Evolutionary conservation across 1,140 invertebrate species (phyloP), one percentile per base, ranked within the genome.

Genomic region (Homalodisca vitripennis): DNA sequence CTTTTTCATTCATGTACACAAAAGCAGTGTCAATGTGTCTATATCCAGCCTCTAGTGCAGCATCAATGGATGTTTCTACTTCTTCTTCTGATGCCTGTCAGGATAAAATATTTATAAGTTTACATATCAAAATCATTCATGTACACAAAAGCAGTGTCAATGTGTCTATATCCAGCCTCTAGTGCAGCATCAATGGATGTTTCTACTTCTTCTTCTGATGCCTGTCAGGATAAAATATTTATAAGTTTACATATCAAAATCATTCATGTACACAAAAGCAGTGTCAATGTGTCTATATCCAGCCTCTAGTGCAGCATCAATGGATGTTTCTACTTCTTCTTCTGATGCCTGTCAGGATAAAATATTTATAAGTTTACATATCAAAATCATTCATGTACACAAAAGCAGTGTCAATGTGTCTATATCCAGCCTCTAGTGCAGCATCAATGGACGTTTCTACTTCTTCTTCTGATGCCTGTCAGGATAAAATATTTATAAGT

Each of bases 261-360:
- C 83, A 62, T 80, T 83, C 51, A 74, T 71, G 73, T 84, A 84
- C 22, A 76, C 72, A 66, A 73, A 79, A 17, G 82, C 83, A 27
- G 80, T 82, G 72, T 84, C 83, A 46, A 84, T 79, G 71, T 79
- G 80, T 14, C 83, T 77, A 67, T 84, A 84, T 1, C 83, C 83
- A 27, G 74, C 70, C 29, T 82, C 77, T 63, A 84, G 69, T 14
- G 83, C 83, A 10, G 69, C 66, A 67, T 79, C 76, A 0, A 84
- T 74, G 3, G 78, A 78, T 31, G 78, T 73, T 72, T 83, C 71
- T 12, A 77, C 67, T 60, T 75, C 74, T 20, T 73, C 74, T 24
- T 67, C 66, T 13, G 34, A 53, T 24, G 73, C 70, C 75, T 75
- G 66, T 31, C 66, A 41, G 34, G 6, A 10, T 41, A 10, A 41